Conservation (phyloP, 2,113 vertebrate genomes). For the mouse (Mus musculus) region DNA sequence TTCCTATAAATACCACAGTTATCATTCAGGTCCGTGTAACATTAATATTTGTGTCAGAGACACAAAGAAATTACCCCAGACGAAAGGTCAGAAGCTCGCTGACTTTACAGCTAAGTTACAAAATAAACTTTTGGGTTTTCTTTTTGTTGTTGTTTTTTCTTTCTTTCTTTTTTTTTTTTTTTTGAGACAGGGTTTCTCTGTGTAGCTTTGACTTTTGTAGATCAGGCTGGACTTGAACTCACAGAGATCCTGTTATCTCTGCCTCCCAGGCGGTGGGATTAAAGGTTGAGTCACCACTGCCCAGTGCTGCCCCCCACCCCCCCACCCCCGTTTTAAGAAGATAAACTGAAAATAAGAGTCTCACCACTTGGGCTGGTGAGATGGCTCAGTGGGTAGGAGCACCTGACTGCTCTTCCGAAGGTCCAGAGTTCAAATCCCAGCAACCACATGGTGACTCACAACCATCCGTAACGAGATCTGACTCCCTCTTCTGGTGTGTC, state of each 20-base stretch:
- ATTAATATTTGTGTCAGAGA: slow-evolving; percentile 11
- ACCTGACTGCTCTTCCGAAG: too few relatives aligned
- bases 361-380: too few relatives aligned
- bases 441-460: too few relatives aligned
- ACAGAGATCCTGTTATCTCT: not conserved
- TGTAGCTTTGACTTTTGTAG: not conserved
- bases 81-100: not conserved
- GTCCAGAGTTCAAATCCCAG: too few relatives aligned
- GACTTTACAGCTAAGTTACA: slow-evolving; percentile 46
- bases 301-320: not conserved
- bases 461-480: too few relatives aligned
- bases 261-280: not conserved
- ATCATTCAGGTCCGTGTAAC: slow-evolving; percentile 23
- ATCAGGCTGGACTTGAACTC: not conserved
- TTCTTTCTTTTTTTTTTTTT: not conserved
- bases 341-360: slow-evolving; percentile 48
- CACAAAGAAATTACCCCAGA: not conserved
- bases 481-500: too few relatives aligned
- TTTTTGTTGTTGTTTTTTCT: not conserved
- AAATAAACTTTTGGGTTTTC: not conserved
- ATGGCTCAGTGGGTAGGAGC: too few relatives aligned
- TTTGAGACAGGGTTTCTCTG: not conserved
- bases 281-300: not conserved
- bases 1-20: slow-evolving; percentile 42
- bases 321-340: not conserved